phyloP scores from a whole-genome alignment of 2,888 invertebrate species.

The Tetragonula carbonaria region DNA sequence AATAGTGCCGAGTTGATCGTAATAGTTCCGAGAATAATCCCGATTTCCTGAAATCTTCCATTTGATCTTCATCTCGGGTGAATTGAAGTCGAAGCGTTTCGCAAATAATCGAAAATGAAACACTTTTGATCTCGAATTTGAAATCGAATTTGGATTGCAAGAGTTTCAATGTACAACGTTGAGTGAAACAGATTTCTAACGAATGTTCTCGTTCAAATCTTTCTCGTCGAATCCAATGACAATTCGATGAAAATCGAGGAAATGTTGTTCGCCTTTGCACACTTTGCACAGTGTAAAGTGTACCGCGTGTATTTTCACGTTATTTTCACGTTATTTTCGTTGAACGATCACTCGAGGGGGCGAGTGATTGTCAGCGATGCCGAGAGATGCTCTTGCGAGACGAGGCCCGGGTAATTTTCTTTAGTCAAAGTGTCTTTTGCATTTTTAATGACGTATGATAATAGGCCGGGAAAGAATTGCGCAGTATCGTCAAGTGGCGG shows the following conservation, averaged over 20 bases:
- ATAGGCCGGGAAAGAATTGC: constrained; percentile 22
- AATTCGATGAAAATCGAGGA: too few relatives aligned
- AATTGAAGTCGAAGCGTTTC: not conserved
- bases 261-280: too few relatives aligned
- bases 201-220: too few relatives aligned
- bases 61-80: not conserved
- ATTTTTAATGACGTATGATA: constrained; percentile 23
- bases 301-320: not conserved
- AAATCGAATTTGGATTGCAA: too few relatives aligned
- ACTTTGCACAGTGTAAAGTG: not conserved
- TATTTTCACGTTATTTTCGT: not conserved
- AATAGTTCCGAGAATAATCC: not conserved
- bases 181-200: too few relatives aligned
- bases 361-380: constrained; percentile 10
- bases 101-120: too few relatives aligned
- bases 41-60: not conserved
- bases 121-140: too few relatives aligned
- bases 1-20: too few relatives aligned
- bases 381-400: constrained; percentile 1
- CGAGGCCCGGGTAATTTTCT: constrained; percentile 16
- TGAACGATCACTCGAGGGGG: not conserved
- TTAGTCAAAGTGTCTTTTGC: constrained; percentile 18
- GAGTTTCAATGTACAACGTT: too few relatives aligned
- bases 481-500: not conserved
- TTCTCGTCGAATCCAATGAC: too few relatives aligned